These are phyloP conservation scores for Aphelenchoides besseyi DNA, from an alignment of 1,140 invertebrate species.

Conservation along the genomic window DNA sequence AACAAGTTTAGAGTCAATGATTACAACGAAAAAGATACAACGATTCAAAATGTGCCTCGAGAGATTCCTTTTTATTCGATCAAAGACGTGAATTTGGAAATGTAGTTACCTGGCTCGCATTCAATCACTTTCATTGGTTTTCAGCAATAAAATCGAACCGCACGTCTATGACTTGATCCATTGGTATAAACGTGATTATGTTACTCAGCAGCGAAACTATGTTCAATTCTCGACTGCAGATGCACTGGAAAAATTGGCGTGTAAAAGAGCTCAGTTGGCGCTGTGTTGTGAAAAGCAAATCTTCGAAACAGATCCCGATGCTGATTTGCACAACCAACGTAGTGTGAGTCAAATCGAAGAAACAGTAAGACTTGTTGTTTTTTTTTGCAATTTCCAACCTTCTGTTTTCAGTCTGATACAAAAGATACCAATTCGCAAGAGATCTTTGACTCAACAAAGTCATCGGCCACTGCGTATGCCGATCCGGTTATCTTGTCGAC, in stretches of 20 bases:
- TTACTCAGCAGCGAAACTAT: slow-evolving; percentile 35
- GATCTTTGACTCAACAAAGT: too few species aligned
- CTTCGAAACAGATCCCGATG: slow-evolving; percentile 34
- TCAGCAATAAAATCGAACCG: slow-evolving; percentile 35
- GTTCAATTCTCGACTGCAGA: slow-evolving; percentile 32
- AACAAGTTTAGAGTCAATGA: slow-evolving; percentile 43
- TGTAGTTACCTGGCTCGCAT: slow-evolving; percentile 23
- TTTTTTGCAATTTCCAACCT: neutral
- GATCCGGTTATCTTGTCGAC: neutral
- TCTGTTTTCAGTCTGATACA: too few species aligned
- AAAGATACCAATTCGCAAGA: too few species aligned
- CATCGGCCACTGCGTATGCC: neutral
- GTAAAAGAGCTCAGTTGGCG: slow-evolving; percentile 22
- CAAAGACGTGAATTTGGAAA: neutral
- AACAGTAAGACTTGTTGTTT: slow-evolving; percentile 2
- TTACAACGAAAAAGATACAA: slow-evolving; percentile 52
- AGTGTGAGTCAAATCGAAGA: slow-evolving; percentile 33
- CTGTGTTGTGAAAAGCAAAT: slow-evolving; percentile 18
- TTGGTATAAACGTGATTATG: slow-evolving; percentile 35
- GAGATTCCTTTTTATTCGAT: slow-evolving; percentile 34
- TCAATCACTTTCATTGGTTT: slow-evolving; percentile 32
- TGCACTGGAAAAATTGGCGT: slow-evolving; percentile 20
- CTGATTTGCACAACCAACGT: slow-evolving; percentile 4
- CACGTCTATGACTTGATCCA: slow-evolving; percentile 40
- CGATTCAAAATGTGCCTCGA: slow-evolving; percentile 35